Conservation (phyloP, 2,113 vertebrate genomes). For the Herpetotheres cachinnans region DNA sequence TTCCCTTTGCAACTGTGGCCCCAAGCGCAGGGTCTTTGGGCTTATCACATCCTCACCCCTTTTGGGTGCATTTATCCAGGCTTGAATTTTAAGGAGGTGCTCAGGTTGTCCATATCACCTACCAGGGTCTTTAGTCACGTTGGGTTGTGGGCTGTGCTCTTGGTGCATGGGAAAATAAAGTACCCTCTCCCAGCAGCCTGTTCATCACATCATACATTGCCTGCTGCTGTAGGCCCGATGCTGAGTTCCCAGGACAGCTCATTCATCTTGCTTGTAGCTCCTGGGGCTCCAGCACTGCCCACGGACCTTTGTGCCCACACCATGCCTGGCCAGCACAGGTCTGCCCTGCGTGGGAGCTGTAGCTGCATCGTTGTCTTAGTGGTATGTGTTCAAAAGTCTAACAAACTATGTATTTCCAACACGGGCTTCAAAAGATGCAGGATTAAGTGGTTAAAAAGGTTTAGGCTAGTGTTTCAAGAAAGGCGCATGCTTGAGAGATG, state of each 20-base stretch:
- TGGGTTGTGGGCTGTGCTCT: background rate
- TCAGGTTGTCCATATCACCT: background rate
- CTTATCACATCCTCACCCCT: background rate
- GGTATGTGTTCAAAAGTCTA: background rate
- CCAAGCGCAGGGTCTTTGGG: background rate
- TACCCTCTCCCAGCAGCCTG: background rate
- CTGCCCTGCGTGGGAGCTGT: background rate
- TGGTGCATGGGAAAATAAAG: background rate
- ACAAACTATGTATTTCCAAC: background rate
- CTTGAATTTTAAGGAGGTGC: background rate
- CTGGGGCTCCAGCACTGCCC: background rate
- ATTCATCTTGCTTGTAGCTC: background rate
- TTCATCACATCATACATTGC: accelerated
- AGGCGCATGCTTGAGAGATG: constrained; percentile 52
- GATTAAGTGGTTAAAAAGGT: constrained; percentile 48
- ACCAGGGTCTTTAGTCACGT: background rate
- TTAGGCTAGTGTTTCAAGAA: constrained; percentile 48
- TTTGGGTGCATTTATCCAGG: background rate
- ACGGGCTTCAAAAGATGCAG: background rate
- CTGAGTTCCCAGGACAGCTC: background rate
- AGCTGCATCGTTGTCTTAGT: background rate
- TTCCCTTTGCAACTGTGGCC: background rate
- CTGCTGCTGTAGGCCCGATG: background rate
- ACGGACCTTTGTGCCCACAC: background rate
- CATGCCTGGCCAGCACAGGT: background rate